phyloP scores from a whole-genome alignment of 2,888 invertebrate species.

The Colostygia pectinataria region DNA sequence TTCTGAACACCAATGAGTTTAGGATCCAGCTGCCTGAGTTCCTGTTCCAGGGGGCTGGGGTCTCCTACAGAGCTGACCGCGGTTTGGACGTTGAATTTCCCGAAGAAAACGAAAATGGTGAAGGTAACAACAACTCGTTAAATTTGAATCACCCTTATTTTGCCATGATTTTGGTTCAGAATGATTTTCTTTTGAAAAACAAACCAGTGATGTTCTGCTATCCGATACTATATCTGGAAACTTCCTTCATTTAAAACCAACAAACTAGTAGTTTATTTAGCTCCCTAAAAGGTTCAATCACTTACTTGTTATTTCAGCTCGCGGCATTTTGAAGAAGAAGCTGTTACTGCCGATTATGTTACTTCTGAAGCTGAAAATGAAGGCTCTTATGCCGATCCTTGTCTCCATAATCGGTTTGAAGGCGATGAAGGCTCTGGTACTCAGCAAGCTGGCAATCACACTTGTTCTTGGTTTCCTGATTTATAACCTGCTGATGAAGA shows the following conservation, averaged over 20 bases:
- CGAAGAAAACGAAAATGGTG: slow-evolving; percentile 77
- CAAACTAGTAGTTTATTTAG: no score
- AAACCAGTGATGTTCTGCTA: no score
- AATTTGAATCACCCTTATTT: no score
- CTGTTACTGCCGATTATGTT: slow-evolving; percentile 90
- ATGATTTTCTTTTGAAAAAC: no score
- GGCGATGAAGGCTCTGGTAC: slow-evolving; percentile 91
- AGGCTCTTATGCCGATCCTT: slow-evolving; percentile 92
- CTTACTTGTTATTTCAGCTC: slow-evolving; percentile 78
- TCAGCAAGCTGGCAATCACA: slow-evolving; percentile 92
- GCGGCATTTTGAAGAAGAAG: slow-evolving; percentile 92
- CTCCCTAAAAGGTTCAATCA: not conserved
- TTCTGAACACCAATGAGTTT: slow-evolving; percentile 89
- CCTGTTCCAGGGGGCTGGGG: slow-evolving; percentile 85
- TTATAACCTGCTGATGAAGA: slow-evolving; percentile 88
- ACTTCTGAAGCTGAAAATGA: slow-evolving; percentile 91
- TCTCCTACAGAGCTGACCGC: slow-evolving; percentile 86
- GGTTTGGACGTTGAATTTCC: slow-evolving; percentile 86
- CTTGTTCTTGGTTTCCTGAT: slow-evolving; percentile 92
- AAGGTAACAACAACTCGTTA: no score
- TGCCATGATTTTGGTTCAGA: not conserved
- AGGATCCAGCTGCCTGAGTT: slow-evolving; percentile 88
- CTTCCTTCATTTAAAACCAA: no score
- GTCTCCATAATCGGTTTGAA: slow-evolving; percentile 90
- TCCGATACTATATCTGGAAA: no score